Base-by-base conservation (phyloP, 2,113 vertebrate genomes). In the Pavo muticus region DNA sequence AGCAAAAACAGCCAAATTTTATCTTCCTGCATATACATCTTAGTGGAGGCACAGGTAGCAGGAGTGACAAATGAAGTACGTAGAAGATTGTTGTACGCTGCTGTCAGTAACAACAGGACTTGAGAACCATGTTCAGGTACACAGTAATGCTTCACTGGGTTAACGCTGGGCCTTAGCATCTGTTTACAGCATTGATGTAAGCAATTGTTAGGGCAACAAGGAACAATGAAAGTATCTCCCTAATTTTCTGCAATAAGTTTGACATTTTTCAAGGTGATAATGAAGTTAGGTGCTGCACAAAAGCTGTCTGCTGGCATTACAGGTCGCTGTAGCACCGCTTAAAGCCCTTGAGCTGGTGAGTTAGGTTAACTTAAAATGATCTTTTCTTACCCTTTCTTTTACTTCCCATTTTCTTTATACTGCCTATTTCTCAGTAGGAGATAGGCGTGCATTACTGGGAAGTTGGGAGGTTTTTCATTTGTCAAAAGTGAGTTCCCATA, bases 11-110 rank as follows among this genome's bases (percentile, higher is more conserved):
- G 44, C 14, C 27, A 37, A 3, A n/a, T 19, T 63, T 79, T 87
- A 18, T 35, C 40, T 77, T 30, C 9, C 8, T 61, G 23, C 13
- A 2, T 10, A 3, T 6, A 0, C 35, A 35, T 5, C 12, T 67
- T 3, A 1, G 61, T 40, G 50, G 40, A 77, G 19, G 24, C 50
- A 10, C 0, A 1, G 30, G 24, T 40, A 4, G 42, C 0, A 0
- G 30, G 56, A 87, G 8, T 69, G 52, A 12, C 35, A 57, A 8
- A 7, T 44, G 2, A 59, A 79, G 37, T 44, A 6, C 11, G 20
- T 47, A 35, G 9, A 47, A 20, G 17, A 15, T 16, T 11, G 21
- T 23, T 84, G 9, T 32, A 0, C 52, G 70, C 73, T 65, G 20
- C 42, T 40, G 11, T 65, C 76, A 19, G 27, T 78, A 64, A 23